Base-by-base conservation (phyloP, 2,113 vertebrate genomes). In the Fregata magnificens region DNA sequence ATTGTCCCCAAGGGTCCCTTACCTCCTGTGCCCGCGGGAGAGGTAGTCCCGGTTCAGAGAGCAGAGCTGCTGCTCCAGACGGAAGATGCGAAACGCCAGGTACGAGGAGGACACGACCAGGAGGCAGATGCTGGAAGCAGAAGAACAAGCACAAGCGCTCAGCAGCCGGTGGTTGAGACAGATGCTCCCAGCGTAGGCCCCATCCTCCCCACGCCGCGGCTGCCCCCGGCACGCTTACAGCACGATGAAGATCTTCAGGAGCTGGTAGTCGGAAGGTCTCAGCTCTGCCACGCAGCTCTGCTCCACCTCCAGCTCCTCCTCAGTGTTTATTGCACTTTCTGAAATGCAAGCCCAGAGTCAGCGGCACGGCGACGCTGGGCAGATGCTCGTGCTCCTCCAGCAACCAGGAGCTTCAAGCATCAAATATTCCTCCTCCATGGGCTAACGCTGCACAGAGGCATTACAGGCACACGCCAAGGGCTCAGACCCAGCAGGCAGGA, bases 191-290 rank as follows among this genome's bases (percentile, higher is more conserved):
- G 29, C 0, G 2, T 24, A 8, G 11, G 2, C 40, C 34, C 14
- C 2, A 1, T 2, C n/a, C 29, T 63, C 76, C 72, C 52, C 25
- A 0, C 0, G 0, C 29, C 13, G 0, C 4, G 1, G 36, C 49
- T 0, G 0, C 65, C 59, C 53, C 38, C 2, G 0, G 24, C 45
- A 72, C 70, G 97, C 99, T 99, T 98, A 99, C 99, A 99, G 98
- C 95, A 99, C 97, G 2, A 99, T 99, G 98, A 99, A 99, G 98
- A 99, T 98, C 98, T 99, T 99, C 89, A 99, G 98, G 91, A 99
- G 98, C 96, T 98, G 98, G 94, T 99, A 99, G 96, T 99, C 99
- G 8, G 99, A 98, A 74, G 99, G 99, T 92, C 98, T 98, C 94
- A 99, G 96, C 94, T 99, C 99, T 1, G 98, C 97, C 58, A 98